Percentiles rank a stretch among this genome's conserved stretches.
Evolutionary conservation across 2,888 invertebrate species (phyloP).

Genomic region (Diaprepes abbreviatus): DNA sequence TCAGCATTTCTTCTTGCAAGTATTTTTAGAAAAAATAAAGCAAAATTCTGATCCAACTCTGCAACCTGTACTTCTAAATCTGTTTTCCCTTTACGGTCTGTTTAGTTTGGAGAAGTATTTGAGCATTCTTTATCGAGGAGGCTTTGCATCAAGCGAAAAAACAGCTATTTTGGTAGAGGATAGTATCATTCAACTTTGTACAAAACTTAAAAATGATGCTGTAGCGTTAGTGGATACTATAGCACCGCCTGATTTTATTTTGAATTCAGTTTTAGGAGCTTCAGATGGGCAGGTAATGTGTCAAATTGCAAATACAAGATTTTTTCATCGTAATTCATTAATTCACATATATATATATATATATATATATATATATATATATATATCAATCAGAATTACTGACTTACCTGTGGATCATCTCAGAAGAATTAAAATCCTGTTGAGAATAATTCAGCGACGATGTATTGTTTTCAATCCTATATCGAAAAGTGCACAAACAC

Average conservation of each 20-base stretch:
- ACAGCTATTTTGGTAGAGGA: constrained; percentile 76
- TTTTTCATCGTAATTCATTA: too few species aligned
- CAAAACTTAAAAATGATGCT: constrained; percentile 76
- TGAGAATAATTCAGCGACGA: too few species aligned
- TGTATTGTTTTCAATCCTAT: too few species aligned
- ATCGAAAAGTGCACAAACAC: too few species aligned
- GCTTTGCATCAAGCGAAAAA: constrained; percentile 70
- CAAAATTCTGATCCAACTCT: constrained; percentile 68
- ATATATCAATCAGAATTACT: too few species aligned
- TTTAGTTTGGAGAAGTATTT: constrained; percentile 83
- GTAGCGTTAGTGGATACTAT: constrained; percentile 85
- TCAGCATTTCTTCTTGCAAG: too few species aligned
- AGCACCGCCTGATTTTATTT: too few species aligned
- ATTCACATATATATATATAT: too few species aligned
- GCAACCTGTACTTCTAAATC: constrained; percentile 71
- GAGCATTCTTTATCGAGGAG: constrained; percentile 78
- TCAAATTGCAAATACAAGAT: too few species aligned
- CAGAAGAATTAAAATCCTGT: too few species aligned
- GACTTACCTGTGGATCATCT: too few species aligned
- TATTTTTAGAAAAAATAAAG: constrained; percentile 68
- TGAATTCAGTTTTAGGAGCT: constrained; percentile 87
- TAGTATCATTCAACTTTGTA: constrained; percentile 76
- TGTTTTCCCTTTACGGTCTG: constrained; percentile 77
- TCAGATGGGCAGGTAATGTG: constrained; percentile 90
- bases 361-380: too few species aligned